Percentiles rank a stretch among this genome's conserved stretches.
These are phyloP conservation scores for Dynastes grantii DNA, from an alignment of 2,888 invertebrate species.

Conservation along the genomic window DNA sequence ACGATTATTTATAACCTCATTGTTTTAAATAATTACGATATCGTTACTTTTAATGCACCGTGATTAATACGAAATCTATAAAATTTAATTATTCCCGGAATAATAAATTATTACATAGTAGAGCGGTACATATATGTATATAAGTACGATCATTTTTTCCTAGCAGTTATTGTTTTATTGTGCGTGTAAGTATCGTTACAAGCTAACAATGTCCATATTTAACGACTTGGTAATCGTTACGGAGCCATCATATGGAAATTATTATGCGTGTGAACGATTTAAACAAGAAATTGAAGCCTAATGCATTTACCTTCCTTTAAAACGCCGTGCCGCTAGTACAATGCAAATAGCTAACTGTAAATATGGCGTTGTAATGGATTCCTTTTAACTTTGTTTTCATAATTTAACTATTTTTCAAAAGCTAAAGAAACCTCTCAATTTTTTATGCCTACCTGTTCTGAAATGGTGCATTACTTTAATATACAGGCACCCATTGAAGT, in stretches of 20 bases:
- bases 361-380: too few relatives aligned
- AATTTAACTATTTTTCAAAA: too few relatives aligned
- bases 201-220: constrained; percentile 24
- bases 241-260: background rate
- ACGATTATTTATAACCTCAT: constrained; percentile 52
- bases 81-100: constrained; percentile 44
- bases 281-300: constrained; percentile 7
- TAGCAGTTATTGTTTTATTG: constrained; percentile 31
- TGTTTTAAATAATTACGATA: constrained; percentile 53
- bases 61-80: constrained; percentile 48
- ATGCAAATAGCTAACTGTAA: too few relatives aligned
- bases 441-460: too few relatives aligned
- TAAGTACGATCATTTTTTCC: background rate
- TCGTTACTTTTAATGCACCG: constrained; percentile 44
- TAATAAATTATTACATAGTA: constrained; percentile 21
- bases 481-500: too few relatives aligned
- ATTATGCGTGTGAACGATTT: constrained; percentile 15
- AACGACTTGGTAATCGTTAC: constrained; percentile 20
- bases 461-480: too few relatives aligned
- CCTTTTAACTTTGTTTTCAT: too few relatives aligned
- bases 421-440: too few relatives aligned
- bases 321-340: background rate
- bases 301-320: constrained; percentile 1
- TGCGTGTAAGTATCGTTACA: constrained; percentile 14
- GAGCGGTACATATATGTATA: background rate